These are phyloP conservation scores for Prionailurus bengalensis DNA, from an alignment of 2,113 vertebrate species.

Conservation along the genomic window DNA sequence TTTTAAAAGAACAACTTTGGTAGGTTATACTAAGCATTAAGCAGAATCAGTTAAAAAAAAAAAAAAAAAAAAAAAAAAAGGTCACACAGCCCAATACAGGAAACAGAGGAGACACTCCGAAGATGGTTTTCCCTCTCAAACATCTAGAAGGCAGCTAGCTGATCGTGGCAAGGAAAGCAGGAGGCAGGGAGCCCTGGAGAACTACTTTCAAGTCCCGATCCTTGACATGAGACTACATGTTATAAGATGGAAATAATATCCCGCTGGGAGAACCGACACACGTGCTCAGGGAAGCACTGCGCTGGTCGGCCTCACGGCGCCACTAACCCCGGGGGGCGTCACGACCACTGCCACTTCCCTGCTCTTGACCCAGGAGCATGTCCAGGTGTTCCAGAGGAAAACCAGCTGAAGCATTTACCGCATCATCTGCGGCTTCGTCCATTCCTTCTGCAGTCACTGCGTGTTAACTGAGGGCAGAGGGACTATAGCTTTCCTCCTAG, in stretches of 20 bases:
- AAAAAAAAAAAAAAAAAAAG: not conserved
- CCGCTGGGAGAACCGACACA: rapidly evolving
- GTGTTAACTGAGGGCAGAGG: not conserved
- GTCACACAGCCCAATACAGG: not conserved
- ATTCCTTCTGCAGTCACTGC: not conserved
- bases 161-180: not conserved
- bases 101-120: not conserved
- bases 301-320: not conserved
- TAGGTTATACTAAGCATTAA: not conserved
- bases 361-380: not conserved
- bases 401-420: not conserved
- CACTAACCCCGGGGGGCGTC: rapidly evolving
- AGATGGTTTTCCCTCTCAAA: not conserved
- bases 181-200: rapidly evolving
- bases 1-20: not conserved
- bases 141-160: not conserved
- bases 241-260: not conserved
- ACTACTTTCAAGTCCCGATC: not conserved
- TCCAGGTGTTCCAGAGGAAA: not conserved
- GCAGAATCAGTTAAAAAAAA: not conserved
- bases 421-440: too few species aligned
- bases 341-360: not conserved
- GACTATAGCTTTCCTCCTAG: not conserved
- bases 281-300: rapidly evolving
- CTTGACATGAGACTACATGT: not conserved